Conservation (phyloP, 2,888 invertebrate species). For the Drosophila hamatofila region DNA sequence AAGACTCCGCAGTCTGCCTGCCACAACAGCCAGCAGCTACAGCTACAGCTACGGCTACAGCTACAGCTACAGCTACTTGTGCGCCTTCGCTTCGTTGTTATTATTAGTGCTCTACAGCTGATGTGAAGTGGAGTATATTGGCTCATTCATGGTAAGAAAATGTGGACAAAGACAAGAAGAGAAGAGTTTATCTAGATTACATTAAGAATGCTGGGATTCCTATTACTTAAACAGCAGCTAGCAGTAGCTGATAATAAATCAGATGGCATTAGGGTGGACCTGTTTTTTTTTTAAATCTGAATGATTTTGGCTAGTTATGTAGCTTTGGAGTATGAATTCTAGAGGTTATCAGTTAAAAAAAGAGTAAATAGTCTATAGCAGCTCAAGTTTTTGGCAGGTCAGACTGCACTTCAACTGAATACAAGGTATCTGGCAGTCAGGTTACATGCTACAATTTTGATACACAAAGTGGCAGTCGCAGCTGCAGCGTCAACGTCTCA, state of each 20-base stretch:
- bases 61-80: constrained; percentile 7
- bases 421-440: not conserved
- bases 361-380: too few relatives aligned
- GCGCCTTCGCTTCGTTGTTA: constrained; percentile 1
- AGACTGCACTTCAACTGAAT: not conserved
- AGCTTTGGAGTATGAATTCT: too few relatives aligned
- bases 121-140: not conserved
- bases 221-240: not conserved
- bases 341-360: too few relatives aligned
- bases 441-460: not conserved
- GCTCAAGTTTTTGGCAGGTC: too few relatives aligned
- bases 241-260: too few relatives aligned
- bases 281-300: too few relatives aligned
- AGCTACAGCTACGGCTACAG: constrained; percentile 10
- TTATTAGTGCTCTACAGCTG: not conserved
- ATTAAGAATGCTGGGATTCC: not conserved
- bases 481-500: constrained; percentile 55
- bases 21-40: constrained; percentile 7
- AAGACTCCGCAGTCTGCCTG: constrained; percentile 12
- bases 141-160: not conserved
- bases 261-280: too few relatives aligned
- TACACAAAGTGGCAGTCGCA: constrained; percentile 60
- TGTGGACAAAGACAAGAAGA: not conserved
- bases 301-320: too few relatives aligned
- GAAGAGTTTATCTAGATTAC: not conserved